Percentiles rank a stretch among this genome's conserved stretches.
Evolutionary conservation across 1,140 invertebrate genomes (phyloP).

Genomic region (Drosophila orena): DNA sequence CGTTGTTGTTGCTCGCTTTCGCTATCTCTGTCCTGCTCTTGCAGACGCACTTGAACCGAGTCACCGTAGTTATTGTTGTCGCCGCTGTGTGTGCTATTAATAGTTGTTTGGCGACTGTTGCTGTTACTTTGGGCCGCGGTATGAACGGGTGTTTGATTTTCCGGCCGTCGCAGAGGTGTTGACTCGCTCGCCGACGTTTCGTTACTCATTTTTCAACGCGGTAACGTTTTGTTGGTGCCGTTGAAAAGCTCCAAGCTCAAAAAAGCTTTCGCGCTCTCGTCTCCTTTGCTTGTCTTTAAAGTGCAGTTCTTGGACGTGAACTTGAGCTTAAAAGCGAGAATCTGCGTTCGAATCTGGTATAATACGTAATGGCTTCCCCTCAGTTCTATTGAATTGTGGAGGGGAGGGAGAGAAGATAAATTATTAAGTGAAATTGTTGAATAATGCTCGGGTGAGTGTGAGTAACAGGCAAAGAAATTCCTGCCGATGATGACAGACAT

Average conservation of each 20-base stretch:
- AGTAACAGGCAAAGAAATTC: constrained; percentile 46
- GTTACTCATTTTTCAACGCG: constrained; percentile 78
- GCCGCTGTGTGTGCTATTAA: constrained; percentile 24
- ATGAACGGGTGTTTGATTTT: constrained; percentile 22
- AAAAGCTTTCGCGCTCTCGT: constrained; percentile 47
- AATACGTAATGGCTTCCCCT: constrained; percentile 17
- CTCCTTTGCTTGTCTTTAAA: constrained; percentile 11
- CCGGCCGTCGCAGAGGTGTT: constrained; percentile 76
- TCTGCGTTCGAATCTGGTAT: constrained; percentile 5
- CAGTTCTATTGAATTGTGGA: neutral
- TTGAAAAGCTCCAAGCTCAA: constrained; percentile 47
- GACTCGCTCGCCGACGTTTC: constrained; percentile 71
- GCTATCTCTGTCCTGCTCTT: constrained; percentile 21
- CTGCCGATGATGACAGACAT: constrained; percentile 43
- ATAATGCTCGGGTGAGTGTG: constrained; percentile 47
- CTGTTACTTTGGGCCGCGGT: constrained; percentile 62
- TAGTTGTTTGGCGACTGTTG: constrained; percentile 19
- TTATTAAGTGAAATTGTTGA: constrained; percentile 31
- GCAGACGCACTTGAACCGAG: constrained; percentile 49
- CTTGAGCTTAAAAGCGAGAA: constrained; percentile 46
- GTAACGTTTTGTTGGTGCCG: constrained; percentile 35
- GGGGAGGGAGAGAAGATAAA: constrained; percentile 19
- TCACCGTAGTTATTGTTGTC: constrained; percentile 36
- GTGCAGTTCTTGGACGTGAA: constrained; percentile 60
- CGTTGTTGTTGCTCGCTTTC: constrained; percentile 19